Evolutionary conservation across 2,888 invertebrate species (phyloP).

Genomic region (Acleris laterana): DNA sequence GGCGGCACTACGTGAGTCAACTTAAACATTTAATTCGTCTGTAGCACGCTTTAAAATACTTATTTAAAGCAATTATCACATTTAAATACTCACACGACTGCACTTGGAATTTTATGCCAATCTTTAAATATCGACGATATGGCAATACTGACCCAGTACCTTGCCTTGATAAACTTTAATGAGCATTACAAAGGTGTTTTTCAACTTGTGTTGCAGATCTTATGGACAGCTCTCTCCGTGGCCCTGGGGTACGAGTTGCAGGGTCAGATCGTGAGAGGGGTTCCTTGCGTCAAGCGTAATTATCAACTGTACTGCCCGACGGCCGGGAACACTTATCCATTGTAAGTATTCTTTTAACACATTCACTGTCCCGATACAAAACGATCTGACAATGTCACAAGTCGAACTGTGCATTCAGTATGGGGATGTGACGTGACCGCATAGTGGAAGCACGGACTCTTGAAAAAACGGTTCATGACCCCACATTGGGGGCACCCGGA

Average conservation of each 20-base stretch:
- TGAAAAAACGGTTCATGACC: too few species aligned
- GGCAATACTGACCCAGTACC: too few species aligned
- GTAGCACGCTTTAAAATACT: constrained; percentile 2
- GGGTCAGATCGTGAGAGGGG: constrained; percentile 94
- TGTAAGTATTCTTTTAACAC: constrained; percentile 88
- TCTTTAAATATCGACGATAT: too few species aligned
- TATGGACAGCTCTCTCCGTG: constrained; percentile 95
- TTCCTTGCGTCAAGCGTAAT: constrained; percentile 94
- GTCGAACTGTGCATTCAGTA: too few species aligned
- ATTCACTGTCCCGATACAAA: too few species aligned
- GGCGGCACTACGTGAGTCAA: constrained; percentile 48
- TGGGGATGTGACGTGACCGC: too few species aligned
- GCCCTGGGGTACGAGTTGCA: constrained; percentile 94
- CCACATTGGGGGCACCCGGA: too few species aligned
- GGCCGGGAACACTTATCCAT: constrained; percentile 95
- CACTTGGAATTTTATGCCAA: constrained; percentile 6
- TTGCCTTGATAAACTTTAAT: too few species aligned
- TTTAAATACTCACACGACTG: not conserved
- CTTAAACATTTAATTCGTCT: constrained; percentile 30
- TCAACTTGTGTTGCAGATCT: constrained; percentile 85
- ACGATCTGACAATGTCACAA: too few species aligned
- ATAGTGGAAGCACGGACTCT: too few species aligned
- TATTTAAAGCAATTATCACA: not conserved
- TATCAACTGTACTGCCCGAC: constrained; percentile 96
- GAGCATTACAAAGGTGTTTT: too few species aligned